Percentiles rank a stretch among this genome's conserved stretches.
Conservation (phyloP, 1,140 invertebrate genomes). For the Cotesia glomerata region DNA sequence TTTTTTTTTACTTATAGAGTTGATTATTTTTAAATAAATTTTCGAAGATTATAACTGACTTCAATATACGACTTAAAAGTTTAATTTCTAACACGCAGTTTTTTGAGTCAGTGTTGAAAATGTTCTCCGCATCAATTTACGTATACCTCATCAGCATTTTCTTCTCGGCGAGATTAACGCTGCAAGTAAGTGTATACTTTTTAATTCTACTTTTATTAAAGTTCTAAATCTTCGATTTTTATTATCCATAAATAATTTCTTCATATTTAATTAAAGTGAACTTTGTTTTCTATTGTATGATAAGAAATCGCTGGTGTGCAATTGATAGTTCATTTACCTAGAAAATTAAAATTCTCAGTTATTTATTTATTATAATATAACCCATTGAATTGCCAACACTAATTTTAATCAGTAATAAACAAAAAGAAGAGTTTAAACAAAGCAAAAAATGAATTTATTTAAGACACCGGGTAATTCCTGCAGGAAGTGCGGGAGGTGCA, state of each 20-base stretch:
- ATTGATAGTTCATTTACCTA: too few relatives aligned
- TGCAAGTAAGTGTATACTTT: slow-evolving; percentile 26
- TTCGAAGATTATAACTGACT: background rate
- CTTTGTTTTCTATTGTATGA: background rate
- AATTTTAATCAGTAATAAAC: too few relatives aligned
- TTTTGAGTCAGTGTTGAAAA: slow-evolving; percentile 6
- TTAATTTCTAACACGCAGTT: too few relatives aligned
- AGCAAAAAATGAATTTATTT: background rate
- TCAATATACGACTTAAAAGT: too few relatives aligned
- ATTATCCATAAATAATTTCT: background rate
- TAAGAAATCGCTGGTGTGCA: too few relatives aligned
- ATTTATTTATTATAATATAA: too few relatives aligned
- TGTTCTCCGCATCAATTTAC: slow-evolving; percentile 9
- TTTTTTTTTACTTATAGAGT: background rate
- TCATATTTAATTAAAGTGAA: background rate
- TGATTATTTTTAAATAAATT: background rate
- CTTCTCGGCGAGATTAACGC: slow-evolving; percentile 28
- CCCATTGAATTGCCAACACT: too few relatives aligned
- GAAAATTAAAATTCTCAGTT: too few relatives aligned
- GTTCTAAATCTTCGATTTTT: background rate
- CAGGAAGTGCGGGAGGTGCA: slow-evolving; percentile 9
- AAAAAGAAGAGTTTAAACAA: too few relatives aligned
- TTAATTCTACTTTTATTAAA: background rate
- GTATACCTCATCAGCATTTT: slow-evolving; percentile 26
- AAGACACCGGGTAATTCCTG: background rate